Percentiles rank a stretch among this genome's conserved stretches.
These are phyloP conservation scores for Malthinus seriepunctatus DNA, from an alignment of 2,888 invertebrate species.

Conservation along the genomic window DNA sequence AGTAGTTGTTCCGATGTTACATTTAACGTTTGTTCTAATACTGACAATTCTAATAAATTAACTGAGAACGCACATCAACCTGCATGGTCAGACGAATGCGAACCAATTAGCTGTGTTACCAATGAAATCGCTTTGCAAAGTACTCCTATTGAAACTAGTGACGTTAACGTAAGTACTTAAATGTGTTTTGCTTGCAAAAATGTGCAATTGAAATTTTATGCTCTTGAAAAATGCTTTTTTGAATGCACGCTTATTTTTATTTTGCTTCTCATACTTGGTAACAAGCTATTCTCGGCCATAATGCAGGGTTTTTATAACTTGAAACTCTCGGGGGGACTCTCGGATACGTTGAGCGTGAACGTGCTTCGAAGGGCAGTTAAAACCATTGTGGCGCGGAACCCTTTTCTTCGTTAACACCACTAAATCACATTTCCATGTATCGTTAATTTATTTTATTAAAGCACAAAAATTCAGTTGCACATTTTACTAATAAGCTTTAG, in stretches of 20 bases:
- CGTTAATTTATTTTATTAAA: not conserved
- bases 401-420: too few relatives aligned
- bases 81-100: constrained; percentile 45
- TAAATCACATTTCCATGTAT: not conserved
- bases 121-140: constrained; percentile 45
- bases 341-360: too few relatives aligned
- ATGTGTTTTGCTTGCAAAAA: constrained; percentile 9
- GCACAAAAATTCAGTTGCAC: constrained; percentile 22
- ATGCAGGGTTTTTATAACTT: too few relatives aligned
- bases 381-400: too few relatives aligned
- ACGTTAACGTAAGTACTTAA: constrained; percentile 45
- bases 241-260: not conserved
- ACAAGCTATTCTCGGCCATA: too few relatives aligned
- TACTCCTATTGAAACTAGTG: constrained; percentile 40
- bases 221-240: not conserved
- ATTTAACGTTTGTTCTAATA: too few relatives aligned
- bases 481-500: constrained; percentile 8
- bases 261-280: not conserved
- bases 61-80: constrained; percentile 23
- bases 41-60: constrained; percentile 1
- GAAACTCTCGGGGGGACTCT: not conserved
- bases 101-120: constrained; percentile 45
- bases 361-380: too few relatives aligned
- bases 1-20: too few relatives aligned
- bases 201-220: constrained; percentile 26